Percentiles rank a stretch among this genome's conserved stretches.
phyloP scores from a whole-genome alignment of 1,140 invertebrate genomes.

The Cydia amplana region DNA sequence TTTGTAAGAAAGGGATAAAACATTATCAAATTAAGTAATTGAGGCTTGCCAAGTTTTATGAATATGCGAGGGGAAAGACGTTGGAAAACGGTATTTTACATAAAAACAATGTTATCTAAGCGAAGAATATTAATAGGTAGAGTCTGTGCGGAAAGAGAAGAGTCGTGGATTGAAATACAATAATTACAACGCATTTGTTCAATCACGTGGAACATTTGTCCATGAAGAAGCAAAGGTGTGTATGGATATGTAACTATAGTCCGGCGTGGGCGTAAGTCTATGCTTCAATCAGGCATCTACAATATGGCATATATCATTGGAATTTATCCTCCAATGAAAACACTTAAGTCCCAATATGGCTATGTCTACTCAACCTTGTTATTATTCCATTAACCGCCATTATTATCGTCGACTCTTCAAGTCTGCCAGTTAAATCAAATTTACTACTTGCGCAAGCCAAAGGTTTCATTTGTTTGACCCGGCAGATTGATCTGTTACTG shows the following conservation, averaged over 20 bases:
- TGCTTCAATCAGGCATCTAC: constrained; percentile 26
- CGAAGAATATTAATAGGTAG: no score
- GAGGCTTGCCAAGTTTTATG: no score
- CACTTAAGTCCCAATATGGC: constrained; percentile 25
- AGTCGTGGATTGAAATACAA: neutral
- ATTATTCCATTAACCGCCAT: constrained; percentile 21
- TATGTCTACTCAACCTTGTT: constrained; percentile 15
- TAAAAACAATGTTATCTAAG: no score
- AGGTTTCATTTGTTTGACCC: neutral
- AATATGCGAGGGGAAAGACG: no score
- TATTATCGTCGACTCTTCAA: neutral
- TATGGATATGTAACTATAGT: constrained; percentile 7
- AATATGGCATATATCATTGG: constrained; percentile 20
- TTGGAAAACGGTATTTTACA: no score
- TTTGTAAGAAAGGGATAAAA: no score
- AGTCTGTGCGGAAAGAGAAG: no score
- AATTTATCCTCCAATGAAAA: constrained; percentile 22
- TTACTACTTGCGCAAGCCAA: constrained; percentile 2
- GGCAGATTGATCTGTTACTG: neutral
- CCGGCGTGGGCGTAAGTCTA: constrained; percentile 6
- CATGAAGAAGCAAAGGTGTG: constrained; percentile 5
- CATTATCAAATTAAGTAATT: no score
- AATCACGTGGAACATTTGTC: constrained; percentile 13
- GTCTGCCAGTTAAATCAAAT: neutral
- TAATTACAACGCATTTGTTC: constrained; percentile 5